Base-by-base conservation (phyloP, 1,140 invertebrate genomes). In the Drosophila pandora region DNA sequence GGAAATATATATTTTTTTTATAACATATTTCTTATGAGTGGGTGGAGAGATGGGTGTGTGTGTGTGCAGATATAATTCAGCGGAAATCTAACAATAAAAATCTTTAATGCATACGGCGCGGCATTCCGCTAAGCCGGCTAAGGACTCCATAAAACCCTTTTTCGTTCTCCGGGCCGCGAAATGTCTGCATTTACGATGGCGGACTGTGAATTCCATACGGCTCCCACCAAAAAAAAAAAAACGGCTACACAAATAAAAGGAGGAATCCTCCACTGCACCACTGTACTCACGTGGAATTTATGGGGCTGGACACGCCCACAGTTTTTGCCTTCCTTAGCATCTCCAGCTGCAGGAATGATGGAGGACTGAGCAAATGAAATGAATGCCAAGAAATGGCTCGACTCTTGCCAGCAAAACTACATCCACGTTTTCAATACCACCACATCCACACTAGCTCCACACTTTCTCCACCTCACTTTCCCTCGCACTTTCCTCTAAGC, bases 81-180 rank as follows among this genome's bases (percentile, higher is more conserved):
- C 28, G 39, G 49, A 48, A 82, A 73, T 75, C 78, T 59, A 83
- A 83, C 70, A 87, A 87, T 87, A 88, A 87, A 88, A 88, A 82
- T 83, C 63, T 88, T 88, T 83, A 87, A 87, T 87, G 79, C 82
- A 87, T 78, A 67, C 68, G 67, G 13, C 72, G 48, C 65, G 60
- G 58, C 58, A 58, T 76, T 61, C 37, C 59, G 69, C 56, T 30
- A 61, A 78, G 58, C 69, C 28, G 50, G 32, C 52, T 49, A 57
- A 69, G 64, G 52, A 70, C 67, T 69, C 64, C 71, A 78, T 79
- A 83, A 83, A 82, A 70, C 53, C 80, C 76, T 23, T 55, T 67
- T 80, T 45, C 30, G 48, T 23, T 25, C 43, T 34, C 58, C 32
- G 49, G 45, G 52, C 65, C 60, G 30, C 65, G 45, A 41, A 64